phyloP scores from a whole-genome alignment of 2,797 vertebrate species.

The Myoxocephalus aenaeus region DNA sequence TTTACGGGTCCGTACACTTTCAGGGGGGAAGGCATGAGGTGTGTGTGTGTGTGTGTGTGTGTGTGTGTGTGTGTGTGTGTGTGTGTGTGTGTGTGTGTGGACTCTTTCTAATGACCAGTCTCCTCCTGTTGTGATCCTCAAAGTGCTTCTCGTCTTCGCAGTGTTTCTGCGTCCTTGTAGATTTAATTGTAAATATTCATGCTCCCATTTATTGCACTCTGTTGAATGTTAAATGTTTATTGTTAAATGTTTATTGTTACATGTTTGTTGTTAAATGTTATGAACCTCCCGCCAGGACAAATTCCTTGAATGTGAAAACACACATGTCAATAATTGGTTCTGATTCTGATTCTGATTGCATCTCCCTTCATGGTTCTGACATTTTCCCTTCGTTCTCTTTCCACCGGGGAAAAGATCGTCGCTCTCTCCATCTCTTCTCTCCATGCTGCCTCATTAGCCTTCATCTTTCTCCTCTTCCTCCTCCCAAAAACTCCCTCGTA shows the following conservation, averaged over 20 bases:
- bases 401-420: conserved; percentile 11
- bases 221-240: no score
- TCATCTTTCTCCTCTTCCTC: conserved; percentile 10
- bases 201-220: no score
- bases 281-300: no score
- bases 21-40: conserved; percentile 15
- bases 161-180: conserved; percentile 7
- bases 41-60: background rate
- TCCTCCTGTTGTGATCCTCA: conserved; percentile 27
- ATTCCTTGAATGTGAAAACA: no score
- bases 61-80: conserved; percentile 21
- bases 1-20: conserved; percentile 35
- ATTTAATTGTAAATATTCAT: no score
- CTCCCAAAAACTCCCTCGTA: background rate
- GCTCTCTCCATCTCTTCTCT: conserved; percentile 34
- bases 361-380: conserved; percentile 14
- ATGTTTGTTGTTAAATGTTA: no score
- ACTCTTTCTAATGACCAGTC: conserved; percentile 19
- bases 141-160: conserved; percentile 18
- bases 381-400: conserved; percentile 39
- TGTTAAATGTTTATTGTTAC: no score
- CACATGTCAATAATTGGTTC: no score
- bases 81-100: conserved; percentile 19
- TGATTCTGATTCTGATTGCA: background rate
- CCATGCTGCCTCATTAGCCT: conserved; percentile 48